phyloP scores from a whole-genome alignment of 23 tunicate genomes.

The Aplidium turbinatum region DNA sequence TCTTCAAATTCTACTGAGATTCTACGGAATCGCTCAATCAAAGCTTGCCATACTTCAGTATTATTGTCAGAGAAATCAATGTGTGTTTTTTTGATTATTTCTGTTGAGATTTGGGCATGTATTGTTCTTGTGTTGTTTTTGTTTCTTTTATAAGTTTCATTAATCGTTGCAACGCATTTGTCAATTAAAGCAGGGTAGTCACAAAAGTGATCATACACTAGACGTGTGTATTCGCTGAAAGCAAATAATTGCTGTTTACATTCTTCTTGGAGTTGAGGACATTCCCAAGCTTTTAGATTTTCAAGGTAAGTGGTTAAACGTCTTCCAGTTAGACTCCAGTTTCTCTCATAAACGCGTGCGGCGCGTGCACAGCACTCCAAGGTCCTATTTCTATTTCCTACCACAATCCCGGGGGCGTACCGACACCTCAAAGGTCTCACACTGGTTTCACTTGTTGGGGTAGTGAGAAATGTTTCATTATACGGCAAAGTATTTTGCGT shows the following conservation, averaged over 20 bases:
- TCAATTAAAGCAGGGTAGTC: constrained; percentile 6
- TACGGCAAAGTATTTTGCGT: no score
- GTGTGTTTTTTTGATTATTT: no score
- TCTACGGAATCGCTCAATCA: no score
- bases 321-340: not conserved
- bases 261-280: constrained; percentile 51
- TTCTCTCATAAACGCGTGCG: not conserved
- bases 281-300: constrained; percentile 46
- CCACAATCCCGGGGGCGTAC: constrained; percentile 17
- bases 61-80: no score
- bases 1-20: no score
- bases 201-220: constrained; percentile 45
- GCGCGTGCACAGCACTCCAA: constrained; percentile 13
- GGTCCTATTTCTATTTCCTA: not conserved
- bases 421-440: no score
- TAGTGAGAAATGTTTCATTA: no score
- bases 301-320: constrained; percentile 21
- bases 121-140: no score
- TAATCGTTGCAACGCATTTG: not conserved
- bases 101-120: no score
- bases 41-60: no score
- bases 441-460: no score
- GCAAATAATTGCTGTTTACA: constrained; percentile 31
- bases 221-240: constrained; percentile 37
- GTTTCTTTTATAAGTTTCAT: not conserved